phyloP scores from a whole-genome alignment of 2,797 vertebrate species.

The Clarias laeviceps region DNA sequence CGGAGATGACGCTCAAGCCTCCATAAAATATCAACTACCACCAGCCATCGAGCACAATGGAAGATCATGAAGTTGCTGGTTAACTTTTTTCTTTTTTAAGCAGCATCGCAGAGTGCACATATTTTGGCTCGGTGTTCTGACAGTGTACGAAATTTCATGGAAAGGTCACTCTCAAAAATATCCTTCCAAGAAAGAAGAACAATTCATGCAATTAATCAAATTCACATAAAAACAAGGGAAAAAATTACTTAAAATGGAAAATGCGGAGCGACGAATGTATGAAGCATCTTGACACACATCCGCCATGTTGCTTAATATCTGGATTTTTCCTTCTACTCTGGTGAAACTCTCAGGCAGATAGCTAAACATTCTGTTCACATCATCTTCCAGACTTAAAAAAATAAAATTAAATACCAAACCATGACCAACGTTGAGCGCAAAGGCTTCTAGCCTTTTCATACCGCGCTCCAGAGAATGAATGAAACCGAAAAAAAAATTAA shows the following conservation, averaged over 20 bases:
- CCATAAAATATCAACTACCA: neutral
- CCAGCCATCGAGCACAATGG: neutral
- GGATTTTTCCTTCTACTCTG: neutral
- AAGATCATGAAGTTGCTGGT: neutral
- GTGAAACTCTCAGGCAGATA: neutral
- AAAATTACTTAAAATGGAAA: neutral
- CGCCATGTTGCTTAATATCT: neutral
- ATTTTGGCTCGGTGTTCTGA: neutral
- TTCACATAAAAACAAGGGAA: neutral
- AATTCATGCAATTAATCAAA: no score
- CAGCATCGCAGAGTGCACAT: neutral
- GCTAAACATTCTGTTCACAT: neutral
- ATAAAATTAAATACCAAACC: neutral
- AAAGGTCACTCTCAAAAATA: constrained; percentile 12
- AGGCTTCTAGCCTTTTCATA: neutral
- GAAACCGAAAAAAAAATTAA: accelerated
- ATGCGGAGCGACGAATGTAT: neutral
- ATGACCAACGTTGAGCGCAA: neutral
- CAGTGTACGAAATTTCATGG: neutral
- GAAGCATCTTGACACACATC: neutral
- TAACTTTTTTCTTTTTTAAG: neutral
- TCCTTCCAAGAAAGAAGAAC: neutral
- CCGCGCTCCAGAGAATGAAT: neutral
- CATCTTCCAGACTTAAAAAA: neutral
- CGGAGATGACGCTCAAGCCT: neutral